Base-by-base conservation (phyloP, 1,140 invertebrate species). In the Hylyphantes graminicola region DNA sequence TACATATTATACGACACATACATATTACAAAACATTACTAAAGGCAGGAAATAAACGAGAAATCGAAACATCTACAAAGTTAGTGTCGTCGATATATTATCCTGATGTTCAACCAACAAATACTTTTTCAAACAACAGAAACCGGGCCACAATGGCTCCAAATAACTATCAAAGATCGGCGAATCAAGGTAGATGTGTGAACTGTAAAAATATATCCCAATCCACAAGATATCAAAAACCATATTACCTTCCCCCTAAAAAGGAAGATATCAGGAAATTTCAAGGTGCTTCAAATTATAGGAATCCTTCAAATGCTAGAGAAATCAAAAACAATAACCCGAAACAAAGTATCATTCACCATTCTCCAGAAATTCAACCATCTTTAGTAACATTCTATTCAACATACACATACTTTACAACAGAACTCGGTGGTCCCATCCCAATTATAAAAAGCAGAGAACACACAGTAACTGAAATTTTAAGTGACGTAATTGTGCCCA, bases 401-500 rank as follows among this genome's bases (percentile, higher is more conserved):
- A 97, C 96, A 0, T 97, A 94, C 87, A 97, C 96, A 0, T 97
- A 97, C 89, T 97, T 95, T 88, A 97, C 96, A 0, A 97, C 86
- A 9, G 93, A 96, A 78, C 95, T 95, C 87, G 93, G 93, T 9
- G 94, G 96, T 85, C 94, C 93, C 9, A 77, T 73, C 3, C 83
- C 86, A 21, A 81, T 59, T 51, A 94, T 95, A 4, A 94, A 19
- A 76, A 85, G 76, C 61, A 21, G 75, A 19, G 76, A 85, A 67
- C 75, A 79, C 15, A 85, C 84, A 21, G 75, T 79, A 6, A 85
- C 84, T 11, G 84, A 85, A 64, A 85, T 85, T 59, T 51, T 85
- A 5, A 79, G 63, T 17, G 68, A 80, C 12, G 76, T 85, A 10
- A 73, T 85, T 64, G 59, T 85, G 50, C 84, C 84, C 3, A 85